These are phyloP conservation scores for Acyrthosiphon pisum DNA, from an alignment of 1,140 invertebrate species.

Conservation along the genomic window DNA sequence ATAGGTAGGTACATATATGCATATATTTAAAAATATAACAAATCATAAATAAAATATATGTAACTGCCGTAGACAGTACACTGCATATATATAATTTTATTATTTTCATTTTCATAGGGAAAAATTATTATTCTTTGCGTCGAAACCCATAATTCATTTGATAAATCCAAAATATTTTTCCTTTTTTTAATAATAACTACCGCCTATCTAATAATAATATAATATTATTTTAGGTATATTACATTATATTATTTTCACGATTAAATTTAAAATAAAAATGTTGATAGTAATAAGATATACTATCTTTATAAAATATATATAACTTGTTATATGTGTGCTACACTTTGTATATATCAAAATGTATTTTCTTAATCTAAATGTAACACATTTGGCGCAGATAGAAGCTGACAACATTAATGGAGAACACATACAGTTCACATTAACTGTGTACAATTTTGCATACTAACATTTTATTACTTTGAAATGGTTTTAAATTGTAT, in stretches of 20 bases:
- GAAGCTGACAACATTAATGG: not conserved
- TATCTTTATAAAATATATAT: not conserved
- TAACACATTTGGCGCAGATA: not conserved
- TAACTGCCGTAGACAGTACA: not conserved
- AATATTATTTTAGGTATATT: too few relatives aligned
- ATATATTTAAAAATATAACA: not conserved
- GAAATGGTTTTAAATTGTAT: slow-evolving; percentile 2
- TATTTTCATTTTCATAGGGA: not conserved
- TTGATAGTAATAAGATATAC: not conserved
- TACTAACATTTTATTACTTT: slow-evolving; percentile 16
- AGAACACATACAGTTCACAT: not conserved
- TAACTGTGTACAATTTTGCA: not conserved
- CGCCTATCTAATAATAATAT: not conserved
- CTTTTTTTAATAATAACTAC: not conserved
- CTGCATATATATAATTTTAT: too few relatives aligned
- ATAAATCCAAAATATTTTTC: not conserved
- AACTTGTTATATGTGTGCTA: not conserved
- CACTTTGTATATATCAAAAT: not conserved
- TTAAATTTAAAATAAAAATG: not conserved
- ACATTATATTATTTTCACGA: not conserved
- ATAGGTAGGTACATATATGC: not conserved
- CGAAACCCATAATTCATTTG: not conserved
- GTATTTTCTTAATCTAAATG: not conserved
- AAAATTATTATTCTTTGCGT: not conserved
- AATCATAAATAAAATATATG: not conserved